These are phyloP conservation scores for Porites rus DNA, from an alignment of 92 coral and sea anemone genomes.

Conservation along the genomic window DNA sequence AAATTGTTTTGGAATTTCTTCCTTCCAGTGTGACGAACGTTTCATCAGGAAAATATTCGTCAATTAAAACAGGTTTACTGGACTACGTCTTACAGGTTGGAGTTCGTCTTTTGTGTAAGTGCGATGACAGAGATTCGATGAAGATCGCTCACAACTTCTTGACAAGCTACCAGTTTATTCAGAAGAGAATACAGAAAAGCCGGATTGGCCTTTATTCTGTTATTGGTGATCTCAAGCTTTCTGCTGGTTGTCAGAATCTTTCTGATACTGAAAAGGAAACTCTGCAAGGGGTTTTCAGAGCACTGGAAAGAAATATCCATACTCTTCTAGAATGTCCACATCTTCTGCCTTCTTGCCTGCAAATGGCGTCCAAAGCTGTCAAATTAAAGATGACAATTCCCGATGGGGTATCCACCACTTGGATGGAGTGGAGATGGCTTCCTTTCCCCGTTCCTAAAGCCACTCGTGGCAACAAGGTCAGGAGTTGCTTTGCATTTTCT, in stretches of 20 bases:
- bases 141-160: conserved; percentile 20
- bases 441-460: background rate
- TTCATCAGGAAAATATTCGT: too few species aligned
- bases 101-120: background rate
- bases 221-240: conserved; percentile 3
- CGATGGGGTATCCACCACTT: background rate
- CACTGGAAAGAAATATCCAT: background rate
- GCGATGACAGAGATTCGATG: background rate
- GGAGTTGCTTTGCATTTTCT: background rate
- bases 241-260: background rate
- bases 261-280: background rate
- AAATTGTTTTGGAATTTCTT: background rate
- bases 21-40: background rate
- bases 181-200: background rate
- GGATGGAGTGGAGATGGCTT: background rate
- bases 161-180: conserved; percentile 31
- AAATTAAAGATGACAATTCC: background rate
- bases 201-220: conserved; percentile 9
- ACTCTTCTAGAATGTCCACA: conserved; percentile 18
- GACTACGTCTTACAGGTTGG: conserved; percentile 2
- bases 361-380: background rate
- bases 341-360: conserved; percentile 15
- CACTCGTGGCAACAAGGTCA: background rate
- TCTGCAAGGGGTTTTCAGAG: background rate
- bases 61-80: background rate